phyloP scores from a whole-genome alignment of 2,113 vertebrate species.

The Myocastor coypus region DNA sequence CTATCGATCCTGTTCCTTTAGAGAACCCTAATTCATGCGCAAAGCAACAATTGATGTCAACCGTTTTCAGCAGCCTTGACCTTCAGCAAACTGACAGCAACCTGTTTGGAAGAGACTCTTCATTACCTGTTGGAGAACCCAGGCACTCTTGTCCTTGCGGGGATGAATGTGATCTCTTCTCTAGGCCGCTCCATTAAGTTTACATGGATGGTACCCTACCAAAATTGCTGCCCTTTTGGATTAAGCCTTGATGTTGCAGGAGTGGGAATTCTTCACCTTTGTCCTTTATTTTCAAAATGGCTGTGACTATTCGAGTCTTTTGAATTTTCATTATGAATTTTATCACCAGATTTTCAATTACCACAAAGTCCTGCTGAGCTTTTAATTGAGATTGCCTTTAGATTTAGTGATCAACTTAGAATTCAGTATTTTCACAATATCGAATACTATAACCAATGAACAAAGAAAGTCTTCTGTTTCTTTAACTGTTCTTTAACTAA shows the following conservation, averaged over 20 bases:
- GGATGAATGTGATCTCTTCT: not conserved
- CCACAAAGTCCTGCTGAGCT: not conserved
- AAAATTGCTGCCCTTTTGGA: not conserved
- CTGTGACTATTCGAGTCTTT: not conserved
- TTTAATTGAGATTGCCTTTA: not conserved
- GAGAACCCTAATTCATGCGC: not conserved
- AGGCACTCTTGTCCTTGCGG: not conserved
- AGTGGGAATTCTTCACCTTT: not conserved
- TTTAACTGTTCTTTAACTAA: not conserved
- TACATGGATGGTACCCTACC: not conserved
- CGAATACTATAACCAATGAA: not conserved
- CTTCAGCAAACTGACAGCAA: not conserved
- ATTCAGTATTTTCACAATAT: not conserved
- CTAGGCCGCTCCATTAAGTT: not conserved
- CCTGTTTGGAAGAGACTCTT: not conserved
- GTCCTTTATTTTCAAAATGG: not conserved
- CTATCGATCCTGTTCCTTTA: not conserved
- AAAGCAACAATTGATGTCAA: not conserved
- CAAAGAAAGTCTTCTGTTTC: not conserved
- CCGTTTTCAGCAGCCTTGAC: not conserved
- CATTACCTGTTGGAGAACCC: not conserved
- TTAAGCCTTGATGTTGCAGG: not conserved
- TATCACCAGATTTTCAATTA: not conserved
- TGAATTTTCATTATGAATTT: not conserved
- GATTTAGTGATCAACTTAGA: not conserved